Evolutionary conservation across 2,113 vertebrate genomes (phyloP).

Genomic region (Paratilapia polleni): DNA sequence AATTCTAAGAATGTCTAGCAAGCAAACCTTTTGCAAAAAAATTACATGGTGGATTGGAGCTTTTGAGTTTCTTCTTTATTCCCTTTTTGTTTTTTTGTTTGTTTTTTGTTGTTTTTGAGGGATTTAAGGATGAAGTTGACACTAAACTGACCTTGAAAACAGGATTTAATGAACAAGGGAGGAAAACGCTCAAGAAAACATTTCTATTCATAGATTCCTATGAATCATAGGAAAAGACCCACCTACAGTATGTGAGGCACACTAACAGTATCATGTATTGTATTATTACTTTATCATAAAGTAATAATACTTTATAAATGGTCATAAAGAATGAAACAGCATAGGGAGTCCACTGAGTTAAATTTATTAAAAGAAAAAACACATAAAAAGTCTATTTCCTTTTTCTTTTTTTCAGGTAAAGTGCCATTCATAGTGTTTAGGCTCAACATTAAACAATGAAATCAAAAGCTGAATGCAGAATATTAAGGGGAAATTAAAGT

Average conservation of each 20-base stretch:
- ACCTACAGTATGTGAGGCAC: no score
- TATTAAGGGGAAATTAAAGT: neutral
- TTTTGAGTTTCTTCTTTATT: neutral
- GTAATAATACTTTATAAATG: no score
- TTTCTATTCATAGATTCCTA: no score
- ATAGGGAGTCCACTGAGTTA: no score
- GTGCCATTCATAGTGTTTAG: neutral
- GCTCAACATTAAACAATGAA: neutral
- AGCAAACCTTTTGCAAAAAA: no score
- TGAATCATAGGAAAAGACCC: no score
- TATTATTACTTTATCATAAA: no score
- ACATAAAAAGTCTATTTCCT: neutral
- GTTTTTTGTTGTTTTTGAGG: neutral
- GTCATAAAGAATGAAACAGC: no score
- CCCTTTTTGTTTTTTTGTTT: neutral
- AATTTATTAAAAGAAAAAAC: no score
- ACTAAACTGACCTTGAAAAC: neutral
- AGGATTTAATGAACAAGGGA: neutral
- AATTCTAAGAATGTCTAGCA: neutral
- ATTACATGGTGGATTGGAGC: no score
- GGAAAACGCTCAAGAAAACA: no score
- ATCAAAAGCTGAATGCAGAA: neutral
- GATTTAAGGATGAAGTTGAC: neutral
- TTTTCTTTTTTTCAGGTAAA: neutral
- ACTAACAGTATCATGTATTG: no score